Base-by-base conservation (phyloP, 2,113 vertebrate species). In the Colinus virginianus region DNA sequence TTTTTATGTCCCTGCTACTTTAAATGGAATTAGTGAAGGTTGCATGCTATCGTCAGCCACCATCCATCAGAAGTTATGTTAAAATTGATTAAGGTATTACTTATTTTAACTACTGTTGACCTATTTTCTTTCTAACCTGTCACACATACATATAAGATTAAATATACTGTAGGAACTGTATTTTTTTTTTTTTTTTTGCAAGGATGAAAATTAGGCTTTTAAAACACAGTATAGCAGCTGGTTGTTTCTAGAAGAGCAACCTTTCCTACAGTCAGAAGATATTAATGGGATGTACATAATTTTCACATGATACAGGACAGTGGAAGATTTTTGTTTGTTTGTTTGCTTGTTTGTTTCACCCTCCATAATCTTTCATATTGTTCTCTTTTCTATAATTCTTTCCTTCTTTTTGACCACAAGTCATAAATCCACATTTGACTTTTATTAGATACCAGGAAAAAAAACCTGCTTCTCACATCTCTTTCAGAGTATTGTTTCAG, bases 11-110 rank as follows among this genome's bases (percentile, higher is more conserved):
- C 38, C 34, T 55, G 40, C 66, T 87, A 72, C 78, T 95, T 91
- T 88, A 94, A 96, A 95, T 46, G 49, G 91, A 95, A 95, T 93
- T 97, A 93, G 30, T 72, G 87, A 93, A 81, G 84, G 91, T 61
- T 59, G 48, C 94, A 63, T 84, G 67, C 95, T 94, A 84, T 91
- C 82, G 61, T 88, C 84, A 94, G 63, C 43, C 78, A 82, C 61
- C 87, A 93, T 90, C 85, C 92, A 96, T 96, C 95, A 95, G 87
- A 96, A 96, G 61, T 95, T 91, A 93, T 0, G 66, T 87, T 95
- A 85, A 95, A 96, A 96, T 94, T 97, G 97, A 97, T 96, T 97
- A 96, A 97, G 89, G 62, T 81, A 94, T 96, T 93, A 93, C 94
- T 96, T 96, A 92, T 68, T 83, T 88, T 97, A 97, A 98, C 78